phyloP scores from a whole-genome alignment of 2,797 vertebrate species.

The Acipenser transmontanus region DNA sequence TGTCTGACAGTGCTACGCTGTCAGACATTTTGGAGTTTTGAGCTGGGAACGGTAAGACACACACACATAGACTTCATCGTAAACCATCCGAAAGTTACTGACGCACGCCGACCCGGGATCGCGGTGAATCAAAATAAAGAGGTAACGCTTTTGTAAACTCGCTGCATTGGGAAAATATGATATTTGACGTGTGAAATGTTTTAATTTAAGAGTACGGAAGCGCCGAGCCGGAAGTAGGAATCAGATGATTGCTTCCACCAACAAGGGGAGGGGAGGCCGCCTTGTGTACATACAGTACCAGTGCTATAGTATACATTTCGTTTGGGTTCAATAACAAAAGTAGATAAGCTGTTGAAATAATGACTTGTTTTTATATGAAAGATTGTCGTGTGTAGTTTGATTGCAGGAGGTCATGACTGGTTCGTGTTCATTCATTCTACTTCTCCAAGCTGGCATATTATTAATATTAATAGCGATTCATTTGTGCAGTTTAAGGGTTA shows the following conservation, averaged over 20 bases:
- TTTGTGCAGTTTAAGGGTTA: no score
- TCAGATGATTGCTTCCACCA: conserved; percentile 19
- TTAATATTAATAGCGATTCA: no score
- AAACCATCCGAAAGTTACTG: neutral
- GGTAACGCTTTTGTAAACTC: neutral
- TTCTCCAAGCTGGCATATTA: no score
- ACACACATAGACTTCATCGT: neutral
- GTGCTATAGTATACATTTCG: no score
- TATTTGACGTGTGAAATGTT: neutral
- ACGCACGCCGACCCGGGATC: neutral
- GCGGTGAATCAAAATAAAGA: neutral
- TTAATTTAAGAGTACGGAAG: neutral
- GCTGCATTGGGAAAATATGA: neutral
- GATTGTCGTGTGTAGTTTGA: no score
- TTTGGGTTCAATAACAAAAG: no score
- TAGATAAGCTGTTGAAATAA: no score
- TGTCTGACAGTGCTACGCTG: no score
- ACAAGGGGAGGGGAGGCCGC: conserved; percentile 56
- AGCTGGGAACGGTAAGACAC: neutral
- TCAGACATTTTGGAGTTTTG: conserved; percentile 1
- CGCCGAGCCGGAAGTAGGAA: conserved; percentile 53
- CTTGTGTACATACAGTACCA: conserved; percentile 14
- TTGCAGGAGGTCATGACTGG: no score
- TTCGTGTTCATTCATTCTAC: no score
- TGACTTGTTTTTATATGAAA: no score